phyloP scores from a whole-genome alignment of 1,140 invertebrate genomes.

The Nymphalis io region DNA sequence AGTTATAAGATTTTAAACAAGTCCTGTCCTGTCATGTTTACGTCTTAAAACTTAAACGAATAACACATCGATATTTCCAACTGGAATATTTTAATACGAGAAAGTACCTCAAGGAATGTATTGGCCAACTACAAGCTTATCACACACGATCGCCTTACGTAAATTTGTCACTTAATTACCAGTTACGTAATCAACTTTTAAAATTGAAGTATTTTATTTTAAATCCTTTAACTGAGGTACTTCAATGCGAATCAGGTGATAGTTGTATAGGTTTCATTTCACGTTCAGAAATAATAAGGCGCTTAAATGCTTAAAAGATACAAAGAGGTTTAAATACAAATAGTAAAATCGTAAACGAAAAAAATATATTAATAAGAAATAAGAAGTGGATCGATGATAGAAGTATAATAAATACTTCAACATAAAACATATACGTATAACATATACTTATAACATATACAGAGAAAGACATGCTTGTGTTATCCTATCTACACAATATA shows the following conservation, averaged over 20 bases:
- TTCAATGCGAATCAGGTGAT: conserved; percentile 9
- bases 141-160: conserved; percentile 40
- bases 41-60: background rate
- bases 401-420: too few relatives aligned
- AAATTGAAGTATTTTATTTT: background rate
- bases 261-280: background rate
- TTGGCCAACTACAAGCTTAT: conserved; percentile 22
- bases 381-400: too few relatives aligned
- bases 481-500: too few relatives aligned
- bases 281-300: background rate
- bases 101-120: conserved; percentile 21
- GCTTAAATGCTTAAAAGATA: background rate
- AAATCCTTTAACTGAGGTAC: conserved; percentile 9
- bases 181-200: conserved; percentile 19
- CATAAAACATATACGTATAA: too few relatives aligned
- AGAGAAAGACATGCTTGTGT: too few relatives aligned
- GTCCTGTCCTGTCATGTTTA: conserved; percentile 5
- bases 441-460: too few relatives aligned
- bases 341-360: background rate
- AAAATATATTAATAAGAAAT: too few relatives aligned
- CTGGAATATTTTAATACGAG: conserved; percentile 12
- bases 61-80: background rate
- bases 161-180: conserved; percentile 35
- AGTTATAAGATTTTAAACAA: background rate
- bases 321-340: too few relatives aligned